Base-by-base conservation (phyloP, 2,113 vertebrate species). In the Tylochromis polylepis region DNA sequence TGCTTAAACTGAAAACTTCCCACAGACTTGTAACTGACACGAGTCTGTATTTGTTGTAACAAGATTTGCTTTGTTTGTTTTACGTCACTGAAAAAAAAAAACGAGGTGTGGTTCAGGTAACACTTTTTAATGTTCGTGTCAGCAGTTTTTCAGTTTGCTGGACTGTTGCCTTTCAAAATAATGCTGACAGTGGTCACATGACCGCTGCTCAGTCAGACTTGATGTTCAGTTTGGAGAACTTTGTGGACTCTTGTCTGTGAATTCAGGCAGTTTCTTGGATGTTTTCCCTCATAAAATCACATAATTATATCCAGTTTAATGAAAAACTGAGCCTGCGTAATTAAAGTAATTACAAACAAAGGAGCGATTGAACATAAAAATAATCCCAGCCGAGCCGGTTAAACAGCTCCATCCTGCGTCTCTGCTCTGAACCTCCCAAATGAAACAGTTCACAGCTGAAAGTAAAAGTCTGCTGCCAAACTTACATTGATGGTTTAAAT, bases 211-310 rank as follows among this genome's bases (percentile, higher is more conserved):
- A 34, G 11, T 62, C 27, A 60, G 0, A 34, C 59, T 0, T 34
- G 31, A 62, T 11, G 29, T 60, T 31, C 58, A 60, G 29, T 27
- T 60, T 20, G 34, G 16, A 62, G 0, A 62, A 62, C 29, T 34
- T 34, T 18, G 59, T 0, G 0, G 3, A 34, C 2, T 11, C 8
- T 0, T 34, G 0, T 62, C 31, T 4, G 36, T 3, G 0, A 62
- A 62, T 36, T 20, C 18, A 62, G 15, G 18, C 34, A 62, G 6
- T 62, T 60, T 60, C 9, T 60, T 60, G 27, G 58, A 34, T 18
- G 3, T 18, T 31, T 31, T 60, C 34, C n/a, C 5, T 11, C 12
- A 24, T 57, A 57, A 62, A 36, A 16, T 62, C 16, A 34, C 18
- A 0, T 62, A 62, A n/a, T 20, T 62, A 36, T 62, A 36, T 62